These are phyloP conservation scores for Adelphocoris suturalis DNA, from an alignment of 2,888 invertebrate species.

Conservation along the genomic window DNA sequence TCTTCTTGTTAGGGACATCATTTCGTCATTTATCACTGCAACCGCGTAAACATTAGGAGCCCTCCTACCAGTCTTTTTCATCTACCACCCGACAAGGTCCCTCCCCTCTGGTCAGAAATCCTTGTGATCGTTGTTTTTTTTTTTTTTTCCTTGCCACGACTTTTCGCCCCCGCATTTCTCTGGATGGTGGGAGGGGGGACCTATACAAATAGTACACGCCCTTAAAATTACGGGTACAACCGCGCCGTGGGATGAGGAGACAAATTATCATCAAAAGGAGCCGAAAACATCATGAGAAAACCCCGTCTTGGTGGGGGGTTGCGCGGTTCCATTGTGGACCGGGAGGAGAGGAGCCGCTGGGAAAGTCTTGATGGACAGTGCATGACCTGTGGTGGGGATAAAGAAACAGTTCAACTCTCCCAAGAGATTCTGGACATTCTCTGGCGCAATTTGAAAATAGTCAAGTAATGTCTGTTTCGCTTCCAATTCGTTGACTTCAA, in stretches of 20 bases:
- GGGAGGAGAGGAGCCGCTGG: constrained; percentile 28
- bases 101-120: constrained; percentile 44
- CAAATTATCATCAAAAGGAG: constrained; percentile 69
- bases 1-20: constrained; percentile 68
- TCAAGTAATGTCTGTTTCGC: too few relatives aligned
- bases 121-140: constrained; percentile 30
- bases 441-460: too few relatives aligned
- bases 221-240: constrained; percentile 63
- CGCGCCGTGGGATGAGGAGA: constrained; percentile 43
- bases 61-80: constrained; percentile 42
- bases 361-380: constrained; percentile 45
- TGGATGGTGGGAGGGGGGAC: background rate
- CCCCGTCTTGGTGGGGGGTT: constrained; percentile 23
- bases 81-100: constrained; percentile 36
- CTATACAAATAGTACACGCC: constrained; percentile 68
- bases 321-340: constrained; percentile 50
- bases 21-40: constrained; percentile 66
- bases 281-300: constrained; percentile 69
- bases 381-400: constrained; percentile 3
- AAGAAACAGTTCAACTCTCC: background rate
- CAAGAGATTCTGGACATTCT: background rate
- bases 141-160: constrained; percentile 17
- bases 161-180: constrained; percentile 38
- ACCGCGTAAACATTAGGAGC: constrained; percentile 70
- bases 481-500: too few relatives aligned